Conservation (phyloP, 1,140 invertebrate species). For the Holotrichia oblita region DNA sequence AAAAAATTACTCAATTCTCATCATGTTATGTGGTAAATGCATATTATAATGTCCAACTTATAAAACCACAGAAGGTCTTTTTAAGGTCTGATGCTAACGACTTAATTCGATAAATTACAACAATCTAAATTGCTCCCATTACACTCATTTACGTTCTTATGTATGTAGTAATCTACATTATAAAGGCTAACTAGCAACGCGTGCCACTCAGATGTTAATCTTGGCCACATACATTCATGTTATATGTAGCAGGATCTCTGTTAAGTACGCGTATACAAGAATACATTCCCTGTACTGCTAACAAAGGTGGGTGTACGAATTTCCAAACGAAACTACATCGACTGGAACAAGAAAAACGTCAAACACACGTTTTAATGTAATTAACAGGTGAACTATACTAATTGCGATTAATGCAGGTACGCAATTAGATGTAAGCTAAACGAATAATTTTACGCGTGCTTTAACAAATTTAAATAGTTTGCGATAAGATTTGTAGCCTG, state of each 20-base stretch:
- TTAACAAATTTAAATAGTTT: slow-evolving; percentile 13
- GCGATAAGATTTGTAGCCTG: background rate
- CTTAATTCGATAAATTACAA: slow-evolving; percentile 36
- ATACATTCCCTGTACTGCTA: background rate
- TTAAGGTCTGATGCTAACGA: slow-evolving; percentile 20
- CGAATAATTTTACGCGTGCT: slow-evolving; percentile 21
- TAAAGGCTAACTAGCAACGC: slow-evolving; percentile 30
- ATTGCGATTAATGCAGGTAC: background rate
- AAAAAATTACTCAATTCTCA: no score
- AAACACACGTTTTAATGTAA: background rate
- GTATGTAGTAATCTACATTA: slow-evolving; percentile 34
- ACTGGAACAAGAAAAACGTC: slow-evolving; percentile 19
- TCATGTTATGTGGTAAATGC: background rate
- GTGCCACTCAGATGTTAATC: slow-evolving; percentile 34
- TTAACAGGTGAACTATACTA: background rate
- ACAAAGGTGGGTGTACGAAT: slow-evolving; percentile 19
- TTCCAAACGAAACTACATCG: slow-evolving; percentile 19
- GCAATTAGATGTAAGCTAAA: background rate
- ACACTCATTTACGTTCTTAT: slow-evolving; percentile 35
- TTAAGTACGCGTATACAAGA: background rate
- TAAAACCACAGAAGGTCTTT: background rate
- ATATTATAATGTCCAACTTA: background rate
- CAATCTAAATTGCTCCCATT: slow-evolving; percentile 24
- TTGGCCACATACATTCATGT: slow-evolving; percentile 20
- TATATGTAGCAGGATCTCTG: background rate